Conservation (phyloP, 2,888 invertebrate genomes). For the Vannuccia rotundouncinata region DNA sequence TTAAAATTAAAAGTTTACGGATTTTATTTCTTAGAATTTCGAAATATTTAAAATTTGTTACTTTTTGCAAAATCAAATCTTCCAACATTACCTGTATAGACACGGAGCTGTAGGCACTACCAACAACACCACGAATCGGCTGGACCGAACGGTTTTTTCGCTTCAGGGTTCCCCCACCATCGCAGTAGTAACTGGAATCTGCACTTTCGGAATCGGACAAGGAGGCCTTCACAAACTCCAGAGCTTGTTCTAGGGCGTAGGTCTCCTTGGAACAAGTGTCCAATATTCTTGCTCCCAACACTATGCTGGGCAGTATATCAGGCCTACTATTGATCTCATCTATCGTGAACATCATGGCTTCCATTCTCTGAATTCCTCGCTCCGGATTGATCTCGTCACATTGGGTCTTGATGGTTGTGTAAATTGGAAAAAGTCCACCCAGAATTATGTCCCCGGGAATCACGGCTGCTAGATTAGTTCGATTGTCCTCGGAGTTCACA, state of each 20-base stretch:
- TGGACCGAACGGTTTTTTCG: neutral
- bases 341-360: slow-evolving; percentile 63
- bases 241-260: slow-evolving; percentile 62
- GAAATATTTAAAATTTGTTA: too few species aligned
- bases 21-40: too few species aligned
- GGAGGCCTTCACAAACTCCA: slow-evolving; percentile 57
- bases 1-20: too few species aligned
- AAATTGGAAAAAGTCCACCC: slow-evolving; percentile 63
- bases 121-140: slow-evolving; percentile 64
- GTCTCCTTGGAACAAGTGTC: slow-evolving; percentile 62
- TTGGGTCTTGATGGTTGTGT: slow-evolving; percentile 58
- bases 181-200: slow-evolving; percentile 29
- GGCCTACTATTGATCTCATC: slow-evolving; percentile 60
- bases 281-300: slow-evolving; percentile 60
- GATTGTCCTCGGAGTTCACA: neutral
- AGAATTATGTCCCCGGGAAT: slow-evolving; percentile 59
- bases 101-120: slow-evolving; percentile 66
- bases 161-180: neutral
- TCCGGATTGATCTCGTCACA: slow-evolving; percentile 59
- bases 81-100: slow-evolving; percentile 57
- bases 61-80: neutral
- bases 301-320: slow-evolving; percentile 58
- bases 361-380: slow-evolving; percentile 59
- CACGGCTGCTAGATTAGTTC: neutral
- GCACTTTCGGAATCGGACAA: slow-evolving; percentile 23